Percentiles rank a stretch among this genome's conserved stretches.
These are phyloP conservation scores for Luperina testacea DNA, from an alignment of 2,888 invertebrate species.

Conservation along the genomic window DNA sequence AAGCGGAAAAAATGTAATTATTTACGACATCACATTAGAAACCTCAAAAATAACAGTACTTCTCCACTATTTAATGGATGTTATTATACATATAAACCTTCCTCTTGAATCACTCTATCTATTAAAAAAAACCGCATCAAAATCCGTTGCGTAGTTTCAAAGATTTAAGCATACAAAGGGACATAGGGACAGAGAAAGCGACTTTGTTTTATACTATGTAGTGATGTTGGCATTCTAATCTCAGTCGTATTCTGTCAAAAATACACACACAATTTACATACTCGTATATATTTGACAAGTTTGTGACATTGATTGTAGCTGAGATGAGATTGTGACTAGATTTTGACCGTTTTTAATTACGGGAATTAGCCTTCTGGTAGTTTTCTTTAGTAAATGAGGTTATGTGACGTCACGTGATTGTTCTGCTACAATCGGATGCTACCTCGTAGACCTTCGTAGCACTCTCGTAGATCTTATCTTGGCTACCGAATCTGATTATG, in stretches of 20 bases:
- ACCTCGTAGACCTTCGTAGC: constrained; percentile 59
- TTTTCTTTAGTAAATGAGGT: not conserved
- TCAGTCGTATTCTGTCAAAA: not conserved
- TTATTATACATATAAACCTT: no score
- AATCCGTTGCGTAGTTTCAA: no score
- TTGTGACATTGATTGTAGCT: not conserved
- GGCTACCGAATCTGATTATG: constrained; percentile 38
- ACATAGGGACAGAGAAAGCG: no score
- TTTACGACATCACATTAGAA: no score
- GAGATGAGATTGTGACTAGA: not conserved
- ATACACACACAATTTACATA: not conserved
- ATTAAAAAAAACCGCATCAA: no score
- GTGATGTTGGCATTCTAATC: not conserved
- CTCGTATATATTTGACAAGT: not conserved
- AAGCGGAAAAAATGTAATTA: no score
- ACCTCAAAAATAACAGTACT: no score
- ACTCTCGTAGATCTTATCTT: constrained; percentile 57
- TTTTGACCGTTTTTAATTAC: not conserved
- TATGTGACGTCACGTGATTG: constrained; percentile 11
- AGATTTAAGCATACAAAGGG: no score
- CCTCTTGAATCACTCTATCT: no score
- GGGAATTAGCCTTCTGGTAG: not conserved
- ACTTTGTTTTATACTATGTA: no score
- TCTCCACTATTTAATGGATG: no score
- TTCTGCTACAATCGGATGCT: constrained; percentile 12